Base-by-base conservation (phyloP, 1,140 invertebrate species). In the Pseudachorutes palmiensis region DNA sequence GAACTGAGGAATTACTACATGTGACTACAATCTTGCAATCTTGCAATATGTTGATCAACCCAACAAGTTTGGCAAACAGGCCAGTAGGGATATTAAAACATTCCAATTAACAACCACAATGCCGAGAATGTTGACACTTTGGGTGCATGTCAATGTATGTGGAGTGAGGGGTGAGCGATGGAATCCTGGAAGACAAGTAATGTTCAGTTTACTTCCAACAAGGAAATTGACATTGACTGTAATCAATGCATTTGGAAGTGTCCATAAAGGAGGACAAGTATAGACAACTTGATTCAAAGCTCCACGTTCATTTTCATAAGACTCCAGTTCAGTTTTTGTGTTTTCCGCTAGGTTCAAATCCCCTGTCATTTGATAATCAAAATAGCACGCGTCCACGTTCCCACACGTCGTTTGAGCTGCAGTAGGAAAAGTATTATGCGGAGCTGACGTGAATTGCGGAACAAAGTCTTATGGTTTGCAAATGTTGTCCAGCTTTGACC, bases 341-440 rank as follows among this genome's bases (percentile, higher is more conserved):
- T n/a, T n/a, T n/a, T n/a, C n/a, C n/a, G 61, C 61, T 2, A 63
- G 12, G 14, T 30, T 28, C 30, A 63, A 41, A 29, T 26, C 45
- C n/a, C 61, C 61, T 12, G 61, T 63, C 2, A 32, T 48, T 14
- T 3, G 12, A 24, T 63, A 63, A 48, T 63, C 61, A 45, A 41
- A 63, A 12, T 12, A 29, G 28, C 61, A 63, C 5, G 3, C 33
- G 30, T n/a, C 12, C 9, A 26, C 5, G 28, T 12, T 29, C n/a
- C 28, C 22, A 29, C 61, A 63, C 33, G 28, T 28, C 2, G 30
- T 48, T 19, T 26, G 14, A 3, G 45, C 61, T 14, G 12, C 33
- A 3, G 22, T 2, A 22, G 61, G 36, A 14, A 41, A 24, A 3
- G 9, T 3, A 2, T 3, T n/a, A 5, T 3, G 33, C 31, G 36